phyloP scores from a whole-genome alignment of 2,797 vertebrate species.

The Chaetophractus vellerosus region DNA sequence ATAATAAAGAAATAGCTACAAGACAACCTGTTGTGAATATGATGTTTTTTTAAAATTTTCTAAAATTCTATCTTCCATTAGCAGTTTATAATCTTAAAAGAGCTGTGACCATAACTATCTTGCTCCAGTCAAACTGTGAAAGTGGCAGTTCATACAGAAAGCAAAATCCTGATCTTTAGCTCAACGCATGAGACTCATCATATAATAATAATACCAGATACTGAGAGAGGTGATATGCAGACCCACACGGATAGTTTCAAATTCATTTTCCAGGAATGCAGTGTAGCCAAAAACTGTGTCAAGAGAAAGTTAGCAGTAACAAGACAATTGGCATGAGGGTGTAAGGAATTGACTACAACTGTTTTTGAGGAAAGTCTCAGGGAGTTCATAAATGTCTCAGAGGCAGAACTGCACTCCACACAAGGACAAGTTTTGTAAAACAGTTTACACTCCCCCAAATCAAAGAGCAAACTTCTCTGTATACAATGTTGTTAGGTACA shows the following conservation, averaged over 20 bases:
- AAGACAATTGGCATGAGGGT: neutral
- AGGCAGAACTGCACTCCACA: neutral
- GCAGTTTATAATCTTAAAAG: neutral
- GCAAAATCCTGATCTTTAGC: neutral
- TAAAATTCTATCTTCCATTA: neutral
- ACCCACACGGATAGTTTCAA: neutral
- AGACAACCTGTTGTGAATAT: neutral
- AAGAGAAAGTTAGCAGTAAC: neutral
- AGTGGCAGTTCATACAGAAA: neutral
- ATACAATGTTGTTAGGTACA: neutral
- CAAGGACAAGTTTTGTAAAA: neutral
- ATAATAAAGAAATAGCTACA: neutral
- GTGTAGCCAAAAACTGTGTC: neutral
- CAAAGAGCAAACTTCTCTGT: neutral
- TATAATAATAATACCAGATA: neutral
- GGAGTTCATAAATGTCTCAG: neutral
- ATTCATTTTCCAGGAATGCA: neutral
- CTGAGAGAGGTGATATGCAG: neutral
- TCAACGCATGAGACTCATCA: neutral
- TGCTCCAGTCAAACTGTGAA: neutral
- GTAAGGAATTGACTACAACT: neutral
- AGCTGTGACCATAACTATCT: neutral
- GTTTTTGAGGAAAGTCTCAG: neutral
- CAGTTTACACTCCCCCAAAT: neutral
- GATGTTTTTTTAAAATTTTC: neutral